Evolutionary conservation across 2,113 vertebrate genomes (phyloP).

Genomic region (Cochlearius cochlearius): DNA sequence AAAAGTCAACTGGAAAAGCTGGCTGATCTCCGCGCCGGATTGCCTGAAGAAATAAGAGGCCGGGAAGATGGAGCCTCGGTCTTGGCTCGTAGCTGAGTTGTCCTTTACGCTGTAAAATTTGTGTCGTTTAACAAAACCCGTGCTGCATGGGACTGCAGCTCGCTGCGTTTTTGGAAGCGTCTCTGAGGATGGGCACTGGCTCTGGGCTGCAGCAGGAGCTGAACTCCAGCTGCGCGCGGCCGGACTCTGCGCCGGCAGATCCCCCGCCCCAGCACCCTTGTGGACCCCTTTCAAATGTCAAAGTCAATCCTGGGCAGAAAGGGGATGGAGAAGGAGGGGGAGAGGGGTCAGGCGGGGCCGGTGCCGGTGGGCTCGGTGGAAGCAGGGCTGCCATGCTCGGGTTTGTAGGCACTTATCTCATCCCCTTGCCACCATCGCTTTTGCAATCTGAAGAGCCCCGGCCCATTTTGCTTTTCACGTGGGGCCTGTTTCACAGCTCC

Average conservation of each 20-base stretch:
- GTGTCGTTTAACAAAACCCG: neutral
- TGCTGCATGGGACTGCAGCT: neutral
- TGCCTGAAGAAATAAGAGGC: neutral
- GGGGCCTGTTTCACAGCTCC: neutral
- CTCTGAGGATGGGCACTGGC: neutral
- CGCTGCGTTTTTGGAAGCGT: neutral
- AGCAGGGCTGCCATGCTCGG: neutral
- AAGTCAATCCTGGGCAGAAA: neutral
- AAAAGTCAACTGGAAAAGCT: neutral
- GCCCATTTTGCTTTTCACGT: fast-evolving
- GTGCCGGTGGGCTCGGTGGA: fast-evolving
- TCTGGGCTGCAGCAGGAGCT: neutral
- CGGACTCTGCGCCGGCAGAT: neutral
- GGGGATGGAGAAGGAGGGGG: too few relatives aligned
- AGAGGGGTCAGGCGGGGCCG: neutral
- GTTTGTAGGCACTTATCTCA: too few relatives aligned
- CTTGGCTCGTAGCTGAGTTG: neutral
- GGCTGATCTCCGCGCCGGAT: neutral
- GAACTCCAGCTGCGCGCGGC: neutral
- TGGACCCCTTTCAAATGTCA: fast-evolving
- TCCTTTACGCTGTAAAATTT: neutral
- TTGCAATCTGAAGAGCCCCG: neutral
- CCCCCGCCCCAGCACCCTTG: neutral
- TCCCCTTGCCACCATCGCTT: fast-evolving
- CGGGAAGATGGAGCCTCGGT: neutral